These are phyloP conservation scores for Penaeus monodon DNA, from an alignment of 2,888 invertebrate species.

Conservation along the genomic window DNA sequence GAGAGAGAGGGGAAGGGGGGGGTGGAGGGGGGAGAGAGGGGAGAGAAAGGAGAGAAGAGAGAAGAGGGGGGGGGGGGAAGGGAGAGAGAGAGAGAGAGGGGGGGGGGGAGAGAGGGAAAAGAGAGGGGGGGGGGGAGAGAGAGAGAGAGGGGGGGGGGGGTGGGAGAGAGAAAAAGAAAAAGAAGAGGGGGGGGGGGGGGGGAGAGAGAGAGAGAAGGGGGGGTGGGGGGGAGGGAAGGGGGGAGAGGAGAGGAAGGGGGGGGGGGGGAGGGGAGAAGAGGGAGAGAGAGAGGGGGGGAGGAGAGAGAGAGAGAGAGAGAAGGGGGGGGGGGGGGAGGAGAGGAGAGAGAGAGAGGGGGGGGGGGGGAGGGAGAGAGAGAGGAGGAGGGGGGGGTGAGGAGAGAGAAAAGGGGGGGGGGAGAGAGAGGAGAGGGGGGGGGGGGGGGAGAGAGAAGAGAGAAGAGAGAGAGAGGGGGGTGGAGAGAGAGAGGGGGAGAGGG, in stretches of 20 bases:
- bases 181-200: too few species aligned
- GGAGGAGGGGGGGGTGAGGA: background rate
- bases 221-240: background rate
- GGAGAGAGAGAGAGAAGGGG: too few species aligned
- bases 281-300: background rate
- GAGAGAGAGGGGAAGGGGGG: background rate
- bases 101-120: too few species aligned
- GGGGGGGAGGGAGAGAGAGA: background rate
- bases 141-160: too few species aligned
- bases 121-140: too few species aligned
- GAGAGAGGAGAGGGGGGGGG: background rate
- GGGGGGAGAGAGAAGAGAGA: background rate
- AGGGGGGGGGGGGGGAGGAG: background rate
- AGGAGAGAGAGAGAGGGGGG: background rate
- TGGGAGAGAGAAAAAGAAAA: too few species aligned
- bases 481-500: background rate
- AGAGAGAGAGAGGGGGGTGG: background rate
- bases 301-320: background rate
- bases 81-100: background rate
- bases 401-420: background rate
- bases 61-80: background rate
- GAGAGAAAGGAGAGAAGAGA: background rate
- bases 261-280: background rate
- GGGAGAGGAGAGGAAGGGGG: accelerated
- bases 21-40: background rate